Evolutionary conservation across 2,888 invertebrate species (phyloP), one percentile per base, ranked within the genome.

Genomic region (Drosophila seclusa): DNA sequence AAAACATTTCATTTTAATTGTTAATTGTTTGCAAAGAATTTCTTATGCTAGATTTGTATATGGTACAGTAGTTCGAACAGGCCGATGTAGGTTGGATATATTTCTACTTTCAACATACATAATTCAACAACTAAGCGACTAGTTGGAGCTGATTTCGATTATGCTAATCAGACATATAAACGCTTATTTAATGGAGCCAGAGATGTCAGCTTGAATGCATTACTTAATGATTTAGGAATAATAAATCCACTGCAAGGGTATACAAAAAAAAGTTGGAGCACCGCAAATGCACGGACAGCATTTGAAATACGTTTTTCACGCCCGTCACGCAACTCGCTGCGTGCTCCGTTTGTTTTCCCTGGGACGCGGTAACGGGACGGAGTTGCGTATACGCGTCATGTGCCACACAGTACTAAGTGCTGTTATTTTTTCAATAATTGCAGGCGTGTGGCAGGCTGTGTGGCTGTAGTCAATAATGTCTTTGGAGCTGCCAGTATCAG

Each of bases 401-500:
- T 60, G 69, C 21, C 65, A 49, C 40, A 27, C 40, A 48, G 18
- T 36, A 45, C 60, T 77, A 78, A 78, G 73, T 73, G 64, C 21
- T 34, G 64, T 73, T 55, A n/a, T 53, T 16, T 31, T 73, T 48
- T 71, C 76, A 68, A 89, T 80, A 86, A 88, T 90, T 85, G 75
- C 86, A 90, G 86, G 63, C 76, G 73, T 71, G 78, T 78, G 83
- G 76, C 72, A 72, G 70, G 70, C 71, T 54, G 72, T 65, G 68
- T 49, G 73, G 76, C 54, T 36, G 62, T 67, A 65, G 71, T 65
- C 70, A 75, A 89, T 87, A 86, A 90, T 87, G 90, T 68, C 66
- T 64, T 68, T 82, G 85, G 82, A 68, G 78, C 73, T 70, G 82
- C 59, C 70, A 61, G 88, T 85, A 77, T 83, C 90, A 77, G 85